phyloP scores from a whole-genome alignment of 2,888 invertebrate genomes.

The Chironomus tentans region DNA sequence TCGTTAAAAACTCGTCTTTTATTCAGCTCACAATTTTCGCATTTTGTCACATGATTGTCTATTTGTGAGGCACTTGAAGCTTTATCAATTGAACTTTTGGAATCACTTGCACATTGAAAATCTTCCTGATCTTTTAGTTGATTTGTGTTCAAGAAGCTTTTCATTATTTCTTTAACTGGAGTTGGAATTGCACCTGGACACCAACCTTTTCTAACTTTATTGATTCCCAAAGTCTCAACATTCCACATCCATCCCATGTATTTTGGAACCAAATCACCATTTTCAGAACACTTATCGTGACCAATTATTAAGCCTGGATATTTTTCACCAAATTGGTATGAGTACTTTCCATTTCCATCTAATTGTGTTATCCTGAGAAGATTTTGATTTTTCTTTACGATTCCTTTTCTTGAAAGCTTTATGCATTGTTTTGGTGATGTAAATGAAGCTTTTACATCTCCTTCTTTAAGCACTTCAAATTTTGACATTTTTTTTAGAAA shows the following conservation, averaged over 20 bases:
- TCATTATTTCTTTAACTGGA: slow-evolving; percentile 38
- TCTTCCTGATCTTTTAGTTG: background rate
- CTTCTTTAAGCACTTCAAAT: background rate
- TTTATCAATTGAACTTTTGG: background rate
- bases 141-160: background rate
- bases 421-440: background rate
- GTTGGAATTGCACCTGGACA: slow-evolving; percentile 38
- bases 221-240: slow-evolving; percentile 31
- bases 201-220: slow-evolving; percentile 33
- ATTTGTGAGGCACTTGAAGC: background rate
- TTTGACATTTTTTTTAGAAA: background rate
- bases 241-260: slow-evolving; percentile 64
- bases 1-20: background rate
- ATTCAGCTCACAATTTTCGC: too few species aligned
- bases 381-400: background rate
- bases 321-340: slow-evolving; percentile 31
- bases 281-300: slow-evolving; percentile 47
- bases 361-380: background rate
- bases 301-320: slow-evolving; percentile 45
- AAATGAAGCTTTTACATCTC: background rate
- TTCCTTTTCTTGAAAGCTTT: background rate
- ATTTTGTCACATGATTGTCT: too few species aligned
- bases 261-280: slow-evolving; percentile 46
- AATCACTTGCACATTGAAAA: background rate
- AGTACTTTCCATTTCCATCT: background rate